These are phyloP conservation scores for Myrmecobius fasciatus DNA, from an alignment of 2,113 vertebrate species.

Conservation along the genomic window DNA sequence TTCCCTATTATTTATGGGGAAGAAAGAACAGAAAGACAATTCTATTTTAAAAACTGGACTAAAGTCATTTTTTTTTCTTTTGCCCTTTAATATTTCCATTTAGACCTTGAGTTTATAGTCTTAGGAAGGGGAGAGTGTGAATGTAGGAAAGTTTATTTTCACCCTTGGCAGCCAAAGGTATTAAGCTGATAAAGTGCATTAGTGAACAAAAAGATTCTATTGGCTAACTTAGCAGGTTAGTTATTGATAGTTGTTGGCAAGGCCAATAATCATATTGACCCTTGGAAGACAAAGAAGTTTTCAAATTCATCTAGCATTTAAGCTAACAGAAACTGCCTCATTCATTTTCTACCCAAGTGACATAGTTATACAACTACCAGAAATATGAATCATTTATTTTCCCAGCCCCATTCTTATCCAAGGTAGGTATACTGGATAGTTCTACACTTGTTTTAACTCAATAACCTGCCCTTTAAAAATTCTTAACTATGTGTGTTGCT, in stretches of 20 bases:
- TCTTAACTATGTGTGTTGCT: conserved; percentile 41
- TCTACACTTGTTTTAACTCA: conserved; percentile 49
- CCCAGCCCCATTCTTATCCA: background rate
- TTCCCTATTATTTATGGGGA: conserved; percentile 1
- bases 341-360: background rate
- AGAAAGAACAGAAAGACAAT: background rate
- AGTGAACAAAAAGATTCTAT: conserved; percentile 37
- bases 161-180: background rate
- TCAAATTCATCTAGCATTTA: background rate
- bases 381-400: conserved; percentile 48
- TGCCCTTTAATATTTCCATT: conserved; percentile 19
- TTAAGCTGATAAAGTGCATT: conserved; percentile 52
- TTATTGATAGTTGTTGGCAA: background rate
- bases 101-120: conserved; percentile 28
- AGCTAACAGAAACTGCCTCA: background rate
- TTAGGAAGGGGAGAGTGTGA: background rate
- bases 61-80: background rate
- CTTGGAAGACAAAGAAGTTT: conserved; percentile 26
- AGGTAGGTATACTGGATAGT: conserved; percentile 41
- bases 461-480: conserved; percentile 28
- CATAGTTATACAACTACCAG: conserved; percentile 33
- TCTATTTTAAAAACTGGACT: background rate
- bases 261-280: background rate
- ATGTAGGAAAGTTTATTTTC: conserved; percentile 49
- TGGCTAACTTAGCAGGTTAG: conserved; percentile 33